These are phyloP conservation scores for Xylophagus ater DNA, from an alignment of 2,888 invertebrate genomes.

Conservation along the genomic window DNA sequence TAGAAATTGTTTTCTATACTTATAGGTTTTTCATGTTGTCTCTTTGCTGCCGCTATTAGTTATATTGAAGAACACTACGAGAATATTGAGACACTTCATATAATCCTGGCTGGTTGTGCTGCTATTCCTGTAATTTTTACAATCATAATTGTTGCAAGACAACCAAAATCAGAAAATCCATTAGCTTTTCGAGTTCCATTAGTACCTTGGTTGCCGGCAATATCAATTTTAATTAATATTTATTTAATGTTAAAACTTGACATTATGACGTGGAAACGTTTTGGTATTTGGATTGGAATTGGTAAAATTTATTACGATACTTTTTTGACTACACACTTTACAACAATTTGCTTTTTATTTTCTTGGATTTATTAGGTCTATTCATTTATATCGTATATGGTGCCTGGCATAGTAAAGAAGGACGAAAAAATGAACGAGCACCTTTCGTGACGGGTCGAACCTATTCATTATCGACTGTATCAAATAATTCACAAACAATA, in stretches of 20 bases:
- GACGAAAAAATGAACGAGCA: too few species aligned
- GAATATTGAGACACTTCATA: slow-evolving; percentile 19
- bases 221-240: slow-evolving; percentile 72
- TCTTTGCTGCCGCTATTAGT: slow-evolving; percentile 26
- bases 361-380: slow-evolving; percentile 37
- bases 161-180: slow-evolving; percentile 51
- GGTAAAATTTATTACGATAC: slow-evolving; percentile 40
- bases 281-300: slow-evolving; percentile 65
- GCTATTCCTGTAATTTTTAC: slow-evolving; percentile 33
- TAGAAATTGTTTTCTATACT: background rate
- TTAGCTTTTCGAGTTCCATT: slow-evolving; percentile 63
- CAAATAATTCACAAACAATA: too few species aligned
- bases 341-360: slow-evolving; percentile 4
- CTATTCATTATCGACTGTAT: too few species aligned
- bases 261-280: slow-evolving; percentile 69
- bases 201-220: slow-evolving; percentile 68
- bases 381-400: slow-evolving; percentile 50
- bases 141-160: slow-evolving; percentile 45
- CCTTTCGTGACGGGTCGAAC: too few species aligned
- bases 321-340: slow-evolving; percentile 10
- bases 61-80: slow-evolving; percentile 26
- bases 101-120: slow-evolving; percentile 21
- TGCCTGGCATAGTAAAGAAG: slow-evolving; percentile 41
- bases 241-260: slow-evolving; percentile 62
- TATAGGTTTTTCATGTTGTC: slow-evolving; percentile 28